phyloP scores from a whole-genome alignment of 2,113 vertebrate genomes.

The Hippocampus guttulatus region DNA sequence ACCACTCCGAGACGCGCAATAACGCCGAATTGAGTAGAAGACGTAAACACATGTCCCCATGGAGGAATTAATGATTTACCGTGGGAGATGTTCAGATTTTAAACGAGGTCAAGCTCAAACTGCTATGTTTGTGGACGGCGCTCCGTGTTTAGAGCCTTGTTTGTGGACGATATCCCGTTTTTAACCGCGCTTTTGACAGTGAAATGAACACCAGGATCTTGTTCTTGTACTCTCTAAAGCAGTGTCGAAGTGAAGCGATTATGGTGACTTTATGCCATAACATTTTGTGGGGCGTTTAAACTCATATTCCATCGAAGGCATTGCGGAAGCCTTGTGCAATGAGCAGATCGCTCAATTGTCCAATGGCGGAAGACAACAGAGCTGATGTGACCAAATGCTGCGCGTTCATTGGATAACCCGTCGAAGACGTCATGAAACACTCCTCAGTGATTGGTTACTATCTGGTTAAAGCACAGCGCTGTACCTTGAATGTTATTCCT shows the following conservation, averaged over 20 bases:
- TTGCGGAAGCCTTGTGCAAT: constrained; percentile 39
- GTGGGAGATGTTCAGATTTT: neutral
- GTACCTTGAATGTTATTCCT: neutral
- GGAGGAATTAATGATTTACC: neutral
- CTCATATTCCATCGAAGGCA: neutral
- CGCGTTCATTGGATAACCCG: constrained; percentile 43
- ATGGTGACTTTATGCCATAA: neutral
- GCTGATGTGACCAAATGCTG: constrained; percentile 29
- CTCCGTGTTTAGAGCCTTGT: neutral
- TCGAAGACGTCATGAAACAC: fast-evolving
- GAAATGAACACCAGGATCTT: no score
- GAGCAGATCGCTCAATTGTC: constrained; percentile 61
- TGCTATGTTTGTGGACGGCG: neutral
- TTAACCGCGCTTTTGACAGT: neutral
- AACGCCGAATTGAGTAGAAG: neutral
- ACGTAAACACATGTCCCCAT: neutral
- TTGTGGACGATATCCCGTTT: neutral
- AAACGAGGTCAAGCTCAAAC: neutral
- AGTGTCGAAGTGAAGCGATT: neutral
- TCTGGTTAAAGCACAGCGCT: neutral
- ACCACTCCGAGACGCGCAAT: neutral
- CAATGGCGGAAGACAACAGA: constrained; percentile 52
- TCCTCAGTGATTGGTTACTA: constrained; percentile 12
- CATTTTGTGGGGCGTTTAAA: neutral
- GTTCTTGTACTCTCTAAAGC: no score